Base-by-base conservation (phyloP, 1,140 invertebrate species). In the Macrocentrus cingulum region DNA sequence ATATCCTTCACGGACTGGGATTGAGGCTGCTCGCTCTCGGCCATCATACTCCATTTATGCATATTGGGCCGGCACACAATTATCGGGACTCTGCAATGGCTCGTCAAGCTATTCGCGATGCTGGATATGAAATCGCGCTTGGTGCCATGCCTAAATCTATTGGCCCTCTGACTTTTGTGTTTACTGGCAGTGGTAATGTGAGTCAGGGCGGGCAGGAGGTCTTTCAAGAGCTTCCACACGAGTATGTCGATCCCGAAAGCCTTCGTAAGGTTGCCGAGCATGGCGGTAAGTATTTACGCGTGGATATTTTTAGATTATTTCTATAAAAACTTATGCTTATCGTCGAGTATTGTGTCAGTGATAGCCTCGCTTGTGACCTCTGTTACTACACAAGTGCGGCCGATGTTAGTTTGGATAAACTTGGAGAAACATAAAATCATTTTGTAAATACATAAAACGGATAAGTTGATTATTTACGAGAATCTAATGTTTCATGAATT, bases 21-120 rank as follows among this genome's bases (percentile, higher is more conserved):
- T 81, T 99, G 1, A 81, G 98, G 39, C 81, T 99, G 0, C 75
- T 99, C 25, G 98, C 97, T 0, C 74, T 99, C 2, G 98, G 97
- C 1, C 97, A 99, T 79, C 97, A 99, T 70, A 99, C 98, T 0
- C 97, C 97, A 0, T 99, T 99, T 71, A 98, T 99, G 90, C 95
- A 99, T 71, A 94, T 99, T 61, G 97, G 97, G 5, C 93, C 94
- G 11, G 95, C 97, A 0, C 98, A 99, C 69, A 99, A 99, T 76
- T 99, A 99, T 80, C 83, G 95, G 16, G 97, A 95, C 74, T 97
- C 93, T 0, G 95, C 95, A 57, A 98, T 98, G 92, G 97, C 97
- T 0, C 84, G 92, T 20, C 97, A 99, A 80, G 94, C 96, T 0
- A 92, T 99, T 9, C 79, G 98, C 44, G 98, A 99, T 76, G 94